A percentile compares a stretch with the other conserved stretches of the same genome.
phyloP scores from a whole-genome alignment of 2,113 vertebrate species.

The Isurus oxyrinchus region DNA sequence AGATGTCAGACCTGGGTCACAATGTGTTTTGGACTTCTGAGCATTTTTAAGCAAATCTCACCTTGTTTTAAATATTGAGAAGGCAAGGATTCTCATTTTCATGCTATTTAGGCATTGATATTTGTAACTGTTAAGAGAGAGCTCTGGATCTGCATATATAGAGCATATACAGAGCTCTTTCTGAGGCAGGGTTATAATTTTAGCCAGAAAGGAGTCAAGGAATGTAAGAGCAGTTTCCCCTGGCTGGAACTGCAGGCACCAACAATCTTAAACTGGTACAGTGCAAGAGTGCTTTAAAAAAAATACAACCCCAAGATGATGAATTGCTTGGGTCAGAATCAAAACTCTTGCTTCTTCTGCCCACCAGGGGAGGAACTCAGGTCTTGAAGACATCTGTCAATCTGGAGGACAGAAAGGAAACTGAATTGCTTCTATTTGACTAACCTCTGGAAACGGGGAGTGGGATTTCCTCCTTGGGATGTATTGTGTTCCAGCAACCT shows the following conservation, averaged over 20 bases:
- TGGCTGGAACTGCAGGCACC: neutral
- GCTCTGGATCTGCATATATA: neutral
- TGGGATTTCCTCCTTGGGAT: neutral
- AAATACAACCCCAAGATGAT: neutral
- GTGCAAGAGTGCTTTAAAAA: neutral
- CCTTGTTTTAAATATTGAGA: neutral
- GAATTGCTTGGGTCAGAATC: neutral
- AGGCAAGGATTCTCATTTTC: neutral
- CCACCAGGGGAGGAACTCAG: neutral
- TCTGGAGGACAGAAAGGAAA: neutral
- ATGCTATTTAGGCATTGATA: neutral
- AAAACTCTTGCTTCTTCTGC: neutral
- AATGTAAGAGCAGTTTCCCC: neutral
- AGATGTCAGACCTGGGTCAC: neutral
- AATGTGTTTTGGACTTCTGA: neutral
- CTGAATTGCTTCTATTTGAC: neutral
- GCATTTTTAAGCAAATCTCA: neutral
- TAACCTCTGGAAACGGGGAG: neutral
- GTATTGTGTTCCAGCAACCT: neutral
- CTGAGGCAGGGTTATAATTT: neutral
- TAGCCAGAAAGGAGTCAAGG: neutral
- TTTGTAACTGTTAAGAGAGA: neutral
- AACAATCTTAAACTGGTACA: neutral
- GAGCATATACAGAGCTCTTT: neutral
- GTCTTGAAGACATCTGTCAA: neutral